phyloP scores from a whole-genome alignment of 2,888 invertebrate species.

The Metellina segmentata region DNA sequence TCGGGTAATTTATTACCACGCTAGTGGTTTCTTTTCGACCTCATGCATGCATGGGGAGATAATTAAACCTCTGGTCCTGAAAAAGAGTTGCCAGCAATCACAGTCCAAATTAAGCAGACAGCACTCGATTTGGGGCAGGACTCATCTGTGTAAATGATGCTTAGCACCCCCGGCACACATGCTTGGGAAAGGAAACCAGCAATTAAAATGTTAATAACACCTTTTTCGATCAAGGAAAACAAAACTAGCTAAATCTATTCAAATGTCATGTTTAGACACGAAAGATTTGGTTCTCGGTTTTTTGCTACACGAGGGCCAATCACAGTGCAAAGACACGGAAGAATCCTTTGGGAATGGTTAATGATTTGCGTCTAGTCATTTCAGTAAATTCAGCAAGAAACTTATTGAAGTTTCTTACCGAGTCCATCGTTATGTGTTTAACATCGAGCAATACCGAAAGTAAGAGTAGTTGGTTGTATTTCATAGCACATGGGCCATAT shows the following conservation, averaged over 20 bases:
- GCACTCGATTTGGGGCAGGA: not conserved
- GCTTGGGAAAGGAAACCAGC: not conserved
- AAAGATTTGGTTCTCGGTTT: not conserved
- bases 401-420: too few species aligned
- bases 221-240: not conserved
- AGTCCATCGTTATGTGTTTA: too few species aligned
- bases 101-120: slow-evolving; percentile 34
- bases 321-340: too few species aligned
- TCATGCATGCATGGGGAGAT: slow-evolving; percentile 44
- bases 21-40: slow-evolving; percentile 56
- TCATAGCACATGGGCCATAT: too few species aligned
- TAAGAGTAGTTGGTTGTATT: too few species aligned
- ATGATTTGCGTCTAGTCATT: too few species aligned
- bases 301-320: not conserved
- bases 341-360: too few species aligned
- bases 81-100: slow-evolving; percentile 41
- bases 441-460: too few species aligned
- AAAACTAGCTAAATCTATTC: not conserved
- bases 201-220: slow-evolving; percentile 1
- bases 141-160: not conserved
- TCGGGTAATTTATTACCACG: slow-evolving; percentile 57
- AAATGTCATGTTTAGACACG: not conserved
- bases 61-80: slow-evolving; percentile 43
- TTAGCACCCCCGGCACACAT: not conserved
- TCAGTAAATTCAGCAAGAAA: too few species aligned